phyloP scores from a whole-genome alignment of 1,140 invertebrate genomes.

The Drosophila sproati region DNA sequence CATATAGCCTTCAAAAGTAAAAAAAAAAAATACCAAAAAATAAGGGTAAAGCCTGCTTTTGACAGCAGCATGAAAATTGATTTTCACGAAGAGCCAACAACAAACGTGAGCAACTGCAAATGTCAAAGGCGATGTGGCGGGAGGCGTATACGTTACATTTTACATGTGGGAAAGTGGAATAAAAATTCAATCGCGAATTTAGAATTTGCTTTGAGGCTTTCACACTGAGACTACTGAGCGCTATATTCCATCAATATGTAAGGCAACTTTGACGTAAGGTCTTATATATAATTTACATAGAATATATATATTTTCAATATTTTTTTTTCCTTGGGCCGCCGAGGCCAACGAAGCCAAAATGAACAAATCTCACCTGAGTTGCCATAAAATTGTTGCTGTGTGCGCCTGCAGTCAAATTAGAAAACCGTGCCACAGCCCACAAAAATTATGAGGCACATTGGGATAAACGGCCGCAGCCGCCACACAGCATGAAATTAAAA shows the following conservation, averaged over 20 bases:
- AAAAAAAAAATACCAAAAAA: slow-evolving; percentile 2
- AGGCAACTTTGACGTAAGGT: slow-evolving; percentile 64
- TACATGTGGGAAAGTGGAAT: slow-evolving; percentile 43
- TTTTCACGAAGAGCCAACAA: slow-evolving; percentile 50
- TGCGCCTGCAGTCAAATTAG: slow-evolving; percentile 64
- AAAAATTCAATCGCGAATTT: slow-evolving; percentile 59
- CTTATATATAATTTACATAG: slow-evolving; percentile 27
- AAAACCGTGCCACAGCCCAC: slow-evolving; percentile 72
- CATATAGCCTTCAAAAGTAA: background rate
- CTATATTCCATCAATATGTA: slow-evolving; percentile 68
- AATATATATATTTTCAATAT: slow-evolving; percentile 24
- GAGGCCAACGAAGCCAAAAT: slow-evolving; percentile 44
- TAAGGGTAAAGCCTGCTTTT: slow-evolving; percentile 64
- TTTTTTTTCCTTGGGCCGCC: slow-evolving; percentile 21
- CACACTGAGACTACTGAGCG: slow-evolving; percentile 1
- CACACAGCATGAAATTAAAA: slow-evolving; percentile 74
- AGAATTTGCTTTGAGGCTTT: slow-evolving; percentile 14
- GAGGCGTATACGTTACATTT: slow-evolving; percentile 70
- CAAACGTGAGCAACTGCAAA: slow-evolving; percentile 19
- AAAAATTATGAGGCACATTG: slow-evolving; percentile 80
- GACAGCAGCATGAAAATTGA: slow-evolving; percentile 76
- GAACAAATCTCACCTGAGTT: slow-evolving; percentile 73
- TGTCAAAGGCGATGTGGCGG: slow-evolving; percentile 13
- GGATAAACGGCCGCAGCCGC: slow-evolving; percentile 34
- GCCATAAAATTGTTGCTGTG: slow-evolving; percentile 61